Conservation (phyloP, 2,113 vertebrate species). For the Cyphomyrus discorhynchus region DNA sequence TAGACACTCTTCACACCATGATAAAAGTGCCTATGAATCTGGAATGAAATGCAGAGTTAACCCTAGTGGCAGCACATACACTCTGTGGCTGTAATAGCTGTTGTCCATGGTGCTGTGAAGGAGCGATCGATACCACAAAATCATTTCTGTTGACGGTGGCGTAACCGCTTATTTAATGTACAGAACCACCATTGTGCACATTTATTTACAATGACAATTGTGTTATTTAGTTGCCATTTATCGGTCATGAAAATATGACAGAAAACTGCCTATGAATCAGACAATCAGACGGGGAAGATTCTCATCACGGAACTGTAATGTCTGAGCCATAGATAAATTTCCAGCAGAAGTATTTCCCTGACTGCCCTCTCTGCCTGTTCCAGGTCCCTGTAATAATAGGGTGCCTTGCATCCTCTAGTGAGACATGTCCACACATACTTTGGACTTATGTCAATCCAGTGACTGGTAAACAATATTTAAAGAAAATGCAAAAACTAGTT, state of each 20-base stretch:
- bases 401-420: not conserved
- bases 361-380: not conserved
- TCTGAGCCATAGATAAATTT: not conserved
- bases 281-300: not conserved
- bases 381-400: not conserved
- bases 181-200: not conserved
- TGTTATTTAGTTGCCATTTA: not conserved
- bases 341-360: not conserved
- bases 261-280: not conserved
- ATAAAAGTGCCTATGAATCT: not conserved
- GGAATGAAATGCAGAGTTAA: not conserved
- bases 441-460: not conserved
- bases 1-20: not conserved
- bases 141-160: not conserved
- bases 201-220: not conserved
- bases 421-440: not conserved
- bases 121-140: not conserved
- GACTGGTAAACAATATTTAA: not conserved
- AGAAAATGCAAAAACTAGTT: not conserved
- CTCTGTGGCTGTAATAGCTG: not conserved
- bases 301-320: not conserved
- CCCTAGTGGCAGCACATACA: not conserved
- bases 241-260: not conserved
- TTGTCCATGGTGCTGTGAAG: not conserved
- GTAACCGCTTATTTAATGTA: not conserved